Evolutionary conservation across 2,113 vertebrate species (phyloP), one percentile per base, ranked within the genome.

Genomic region (Sciurus niger): DNA sequence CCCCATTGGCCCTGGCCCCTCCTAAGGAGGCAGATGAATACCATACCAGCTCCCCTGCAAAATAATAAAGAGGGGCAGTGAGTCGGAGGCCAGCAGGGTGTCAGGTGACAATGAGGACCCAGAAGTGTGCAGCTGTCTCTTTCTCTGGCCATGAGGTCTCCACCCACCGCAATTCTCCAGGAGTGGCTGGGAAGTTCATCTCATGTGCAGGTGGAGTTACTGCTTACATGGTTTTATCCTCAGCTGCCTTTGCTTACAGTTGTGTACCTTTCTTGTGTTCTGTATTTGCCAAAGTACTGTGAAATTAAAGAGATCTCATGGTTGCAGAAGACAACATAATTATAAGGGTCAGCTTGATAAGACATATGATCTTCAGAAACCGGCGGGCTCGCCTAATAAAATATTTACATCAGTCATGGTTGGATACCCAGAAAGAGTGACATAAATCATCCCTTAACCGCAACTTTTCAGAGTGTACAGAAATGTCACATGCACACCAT

Each of bases 321-420:
- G 98, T 95, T 98, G 98, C 95, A 92, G 97, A 98, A 99, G 99
- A 99, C 99, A 99, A 96, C 98, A 97, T 99, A 99, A 99, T 99
- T 99, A 99, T 99, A 98, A 99, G 98, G 98, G 98, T 98, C 98
- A 98, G 98, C 96, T 98, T 98, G 98, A 99, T 99, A 98, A 98
- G 98, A 99, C 99, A 98, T 98, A 98, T 98, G 98, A 99, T 99
- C 99, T 99, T 98, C 98, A 98, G 99, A 98, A 98, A 97, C 99
- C 98, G 98, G 98, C 98, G 93, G 98, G 78, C 96, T 98, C 97
- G 94, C 98, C 98, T 99, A 96, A 98, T 99, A 98, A 99, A 99
- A 99, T 99, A 99, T 99, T 99, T 99, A 98, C 97, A 98, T 98
- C 98, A 97, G 97, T 98, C 99, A 98, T 99, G 78, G 93, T 97